Percentiles rank a stretch among this genome's conserved stretches.
phyloP scores from a whole-genome alignment of 2,888 invertebrate species.

The Microplitis manilae region DNA sequence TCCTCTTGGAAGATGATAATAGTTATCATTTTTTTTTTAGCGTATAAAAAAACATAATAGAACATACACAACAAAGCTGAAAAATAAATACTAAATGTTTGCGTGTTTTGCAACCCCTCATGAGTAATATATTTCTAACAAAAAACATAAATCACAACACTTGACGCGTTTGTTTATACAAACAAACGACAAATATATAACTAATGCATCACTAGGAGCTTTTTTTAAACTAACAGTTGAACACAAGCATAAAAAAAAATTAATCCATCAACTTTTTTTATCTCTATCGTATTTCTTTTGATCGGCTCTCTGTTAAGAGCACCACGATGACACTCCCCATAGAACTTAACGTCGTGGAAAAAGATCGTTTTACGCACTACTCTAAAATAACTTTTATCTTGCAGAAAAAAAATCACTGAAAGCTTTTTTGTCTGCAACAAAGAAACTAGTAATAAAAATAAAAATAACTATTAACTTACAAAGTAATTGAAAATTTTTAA shows the following conservation, averaged over 20 bases:
- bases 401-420: too few relatives aligned
- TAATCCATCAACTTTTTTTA: neutral
- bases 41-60: neutral
- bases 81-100: neutral
- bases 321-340: neutral
- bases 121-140: conserved; percentile 1
- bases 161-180: conserved; percentile 10
- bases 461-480: neutral
- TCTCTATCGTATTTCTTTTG: neutral
- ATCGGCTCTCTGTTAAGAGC: neutral
- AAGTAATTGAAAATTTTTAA: neutral
- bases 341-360: neutral
- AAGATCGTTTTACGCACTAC: neutral
- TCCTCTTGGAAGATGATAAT: too few relatives aligned
- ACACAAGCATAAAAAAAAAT: neutral
- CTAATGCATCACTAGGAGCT: neutral
- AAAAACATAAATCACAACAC: neutral
- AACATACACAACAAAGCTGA: neutral
- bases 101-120: neutral
- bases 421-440: neutral
- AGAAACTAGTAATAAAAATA: neutral
- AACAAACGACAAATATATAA: neutral
- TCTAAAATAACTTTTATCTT: neutral
- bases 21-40: too few relatives aligned
- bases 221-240: neutral